Evolutionary conservation across 2,888 invertebrate genomes (phyloP).

Genomic region (Choreutis nemorana): DNA sequence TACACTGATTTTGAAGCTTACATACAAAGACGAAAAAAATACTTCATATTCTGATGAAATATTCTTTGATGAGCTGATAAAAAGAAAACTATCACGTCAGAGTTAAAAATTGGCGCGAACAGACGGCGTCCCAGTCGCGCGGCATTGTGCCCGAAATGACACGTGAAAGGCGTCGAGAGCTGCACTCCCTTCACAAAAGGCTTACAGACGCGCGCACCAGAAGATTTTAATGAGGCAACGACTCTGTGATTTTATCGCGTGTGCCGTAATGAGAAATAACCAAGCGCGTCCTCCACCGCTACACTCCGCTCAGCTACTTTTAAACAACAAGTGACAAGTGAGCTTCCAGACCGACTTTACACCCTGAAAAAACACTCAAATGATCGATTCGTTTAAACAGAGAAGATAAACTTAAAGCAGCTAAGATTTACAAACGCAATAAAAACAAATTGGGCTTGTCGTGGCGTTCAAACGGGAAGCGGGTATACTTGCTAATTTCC

Average conservation of each 20-base stretch:
- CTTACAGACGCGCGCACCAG: constrained; percentile 65
- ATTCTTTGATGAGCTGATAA: constrained; percentile 44
- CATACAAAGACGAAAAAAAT: too few species aligned
- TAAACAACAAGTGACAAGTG: constrained; percentile 37
- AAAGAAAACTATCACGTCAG: constrained; percentile 37
- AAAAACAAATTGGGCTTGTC: constrained; percentile 53
- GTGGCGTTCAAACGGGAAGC: constrained; percentile 28
- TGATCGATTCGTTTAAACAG: too few species aligned
- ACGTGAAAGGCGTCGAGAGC: constrained; percentile 62
- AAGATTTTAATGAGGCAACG: constrained; percentile 68
- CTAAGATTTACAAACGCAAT: constrained; percentile 45
- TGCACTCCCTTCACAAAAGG: constrained; percentile 58
- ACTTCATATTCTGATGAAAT: too few species aligned
- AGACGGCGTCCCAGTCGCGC: constrained; percentile 14
- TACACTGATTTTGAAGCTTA: too few species aligned
- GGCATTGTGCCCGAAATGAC: constrained; percentile 62
- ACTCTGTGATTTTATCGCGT: constrained; percentile 65
- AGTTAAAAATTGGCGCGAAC: constrained; percentile 40
- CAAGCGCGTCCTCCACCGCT: constrained; percentile 62
- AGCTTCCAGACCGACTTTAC: too few species aligned
- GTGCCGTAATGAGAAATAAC: constrained; percentile 64
- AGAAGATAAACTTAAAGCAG: too few species aligned
- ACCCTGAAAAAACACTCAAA: too few species aligned
- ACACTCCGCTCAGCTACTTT: constrained; percentile 34
- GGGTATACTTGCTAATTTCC: constrained; percentile 56